These are phyloP conservation scores for Chrysochloris asiatica DNA, from an alignment of 2,113 vertebrate genomes.

Conservation along the genomic window DNA sequence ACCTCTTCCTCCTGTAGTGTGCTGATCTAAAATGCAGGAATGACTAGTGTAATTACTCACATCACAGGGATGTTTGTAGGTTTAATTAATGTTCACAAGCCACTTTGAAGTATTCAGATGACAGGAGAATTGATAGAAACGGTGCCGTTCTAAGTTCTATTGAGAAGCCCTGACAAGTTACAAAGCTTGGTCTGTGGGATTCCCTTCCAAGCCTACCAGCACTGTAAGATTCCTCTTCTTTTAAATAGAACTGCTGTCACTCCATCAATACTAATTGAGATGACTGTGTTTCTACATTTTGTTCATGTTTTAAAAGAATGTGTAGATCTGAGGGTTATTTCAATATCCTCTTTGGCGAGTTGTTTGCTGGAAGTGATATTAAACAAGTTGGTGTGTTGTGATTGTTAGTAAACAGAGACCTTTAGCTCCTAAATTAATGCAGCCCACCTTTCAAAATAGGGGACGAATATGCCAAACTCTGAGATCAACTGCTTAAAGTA, in stretches of 20 bases:
- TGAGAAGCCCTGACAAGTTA: neutral
- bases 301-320: slow-evolving; percentile 17
- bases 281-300: neutral
- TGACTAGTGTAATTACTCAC: neutral
- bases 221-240: neutral
- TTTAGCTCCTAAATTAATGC: neutral
- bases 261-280: neutral
- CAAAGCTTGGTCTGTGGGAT: neutral
- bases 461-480: neutral
- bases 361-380: neutral
- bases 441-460: neutral
- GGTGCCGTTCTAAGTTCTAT: neutral
- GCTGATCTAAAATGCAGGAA: neutral
- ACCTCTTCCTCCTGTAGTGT: neutral
- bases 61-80: slow-evolving; percentile 8
- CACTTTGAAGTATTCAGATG: slow-evolving; percentile 48
- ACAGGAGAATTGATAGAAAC: slow-evolving; percentile 17
- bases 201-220: neutral
- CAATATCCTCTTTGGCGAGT: neutral
- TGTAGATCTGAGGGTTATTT: neutral
- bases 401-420: neutral
- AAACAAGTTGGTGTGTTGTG: neutral
- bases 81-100: slow-evolving; percentile 56
- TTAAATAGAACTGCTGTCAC: neutral
- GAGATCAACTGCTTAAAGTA: slow-evolving; percentile 40